phyloP scores from a whole-genome alignment of 2,888 invertebrate species.

The Cerceris ruficornis region DNA sequence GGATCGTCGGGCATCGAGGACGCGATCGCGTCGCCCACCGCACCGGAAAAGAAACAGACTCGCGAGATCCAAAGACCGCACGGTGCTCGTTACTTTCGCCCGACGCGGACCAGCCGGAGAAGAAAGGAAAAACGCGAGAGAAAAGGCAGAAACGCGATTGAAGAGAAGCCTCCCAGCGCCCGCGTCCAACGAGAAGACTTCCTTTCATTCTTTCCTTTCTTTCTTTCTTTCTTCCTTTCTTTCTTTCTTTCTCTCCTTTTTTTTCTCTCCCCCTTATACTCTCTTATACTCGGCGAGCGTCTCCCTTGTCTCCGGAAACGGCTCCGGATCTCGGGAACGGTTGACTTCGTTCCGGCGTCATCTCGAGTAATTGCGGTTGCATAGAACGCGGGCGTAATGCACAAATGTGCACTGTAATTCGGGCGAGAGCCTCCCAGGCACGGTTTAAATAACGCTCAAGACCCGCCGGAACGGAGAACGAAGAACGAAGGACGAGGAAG shows the following conservation, averaged over 20 bases:
- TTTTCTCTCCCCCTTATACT: background rate
- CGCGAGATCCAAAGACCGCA: slow-evolving; percentile 13
- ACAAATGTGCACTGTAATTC: slow-evolving; percentile 53
- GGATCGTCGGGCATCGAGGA: slow-evolving; percentile 7
- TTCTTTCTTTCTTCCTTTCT: background rate
- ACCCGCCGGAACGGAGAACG: background rate
- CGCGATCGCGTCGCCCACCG: slow-evolving; percentile 8
- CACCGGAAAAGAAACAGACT: background rate
- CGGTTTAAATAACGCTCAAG: slow-evolving; percentile 37
- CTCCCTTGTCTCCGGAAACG: slow-evolving; percentile 31
- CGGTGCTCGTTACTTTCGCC: slow-evolving; percentile 8
- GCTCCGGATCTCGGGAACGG: slow-evolving; percentile 15
- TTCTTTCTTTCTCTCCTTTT: background rate
- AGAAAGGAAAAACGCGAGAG: slow-evolving; percentile 5
- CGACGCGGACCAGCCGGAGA: slow-evolving; percentile 15
- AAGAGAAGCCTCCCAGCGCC: slow-evolving; percentile 9
- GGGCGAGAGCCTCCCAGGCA: slow-evolving; percentile 37
- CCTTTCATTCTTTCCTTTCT: slow-evolving; percentile 2
- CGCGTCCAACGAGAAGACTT: slow-evolving; percentile 6
- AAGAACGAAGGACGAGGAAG: background rate
- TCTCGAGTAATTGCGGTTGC: slow-evolving; percentile 57
- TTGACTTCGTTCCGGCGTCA: slow-evolving; percentile 43
- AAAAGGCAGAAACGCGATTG: slow-evolving; percentile 25
- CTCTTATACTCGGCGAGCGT: background rate
- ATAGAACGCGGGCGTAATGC: slow-evolving; percentile 40